A percentile compares a stretch with the other conserved stretches of the same genome.
phyloP scores from a whole-genome alignment of 2,113 vertebrate species.

The Chamaea fasciata region DNA sequence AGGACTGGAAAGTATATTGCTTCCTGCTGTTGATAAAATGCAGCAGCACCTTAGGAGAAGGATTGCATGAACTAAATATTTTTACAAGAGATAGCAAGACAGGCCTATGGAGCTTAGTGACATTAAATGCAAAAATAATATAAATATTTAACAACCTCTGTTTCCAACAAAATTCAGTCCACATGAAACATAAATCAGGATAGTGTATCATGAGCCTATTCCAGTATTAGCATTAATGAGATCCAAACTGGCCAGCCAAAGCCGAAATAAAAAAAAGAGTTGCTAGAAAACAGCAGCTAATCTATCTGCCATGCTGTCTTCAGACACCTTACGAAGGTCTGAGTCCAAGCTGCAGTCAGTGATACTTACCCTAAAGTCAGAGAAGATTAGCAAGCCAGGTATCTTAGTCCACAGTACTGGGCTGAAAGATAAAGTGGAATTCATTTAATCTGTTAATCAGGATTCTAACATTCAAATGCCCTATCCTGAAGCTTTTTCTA shows the following conservation, averaged over 20 bases:
- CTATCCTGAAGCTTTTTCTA: conserved; percentile 54
- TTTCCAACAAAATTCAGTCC: conserved; percentile 18
- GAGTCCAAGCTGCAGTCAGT: conserved; percentile 31
- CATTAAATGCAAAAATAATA: conserved; percentile 12
- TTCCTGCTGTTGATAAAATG: not conserved
- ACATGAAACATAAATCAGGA: conserved; percentile 43
- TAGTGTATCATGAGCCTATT: not conserved
- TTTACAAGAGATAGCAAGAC: not conserved
- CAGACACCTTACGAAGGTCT: not conserved
- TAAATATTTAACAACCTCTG: conserved; percentile 38
- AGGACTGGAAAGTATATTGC: not conserved
- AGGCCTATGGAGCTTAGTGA: not conserved
- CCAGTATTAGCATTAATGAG: conserved; percentile 33
- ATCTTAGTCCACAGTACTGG: not conserved
- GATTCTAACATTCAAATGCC: conserved; percentile 61
- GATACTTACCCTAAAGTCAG: conserved; percentile 33
- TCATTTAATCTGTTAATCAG: conserved; percentile 63
- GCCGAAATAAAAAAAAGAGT: conserved; percentile 32
- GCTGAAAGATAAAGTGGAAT: conserved; percentile 53
- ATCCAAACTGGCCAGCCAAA: conserved; percentile 12
- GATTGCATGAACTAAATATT: not conserved
- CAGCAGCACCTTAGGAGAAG: not conserved
- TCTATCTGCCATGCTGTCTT: conserved; percentile 12
- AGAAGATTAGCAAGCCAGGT: conserved; percentile 45
- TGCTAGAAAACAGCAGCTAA: conserved; percentile 33